Base-by-base conservation (phyloP, 2,797 vertebrate genomes). In the Phataginus tetradactyla region DNA sequence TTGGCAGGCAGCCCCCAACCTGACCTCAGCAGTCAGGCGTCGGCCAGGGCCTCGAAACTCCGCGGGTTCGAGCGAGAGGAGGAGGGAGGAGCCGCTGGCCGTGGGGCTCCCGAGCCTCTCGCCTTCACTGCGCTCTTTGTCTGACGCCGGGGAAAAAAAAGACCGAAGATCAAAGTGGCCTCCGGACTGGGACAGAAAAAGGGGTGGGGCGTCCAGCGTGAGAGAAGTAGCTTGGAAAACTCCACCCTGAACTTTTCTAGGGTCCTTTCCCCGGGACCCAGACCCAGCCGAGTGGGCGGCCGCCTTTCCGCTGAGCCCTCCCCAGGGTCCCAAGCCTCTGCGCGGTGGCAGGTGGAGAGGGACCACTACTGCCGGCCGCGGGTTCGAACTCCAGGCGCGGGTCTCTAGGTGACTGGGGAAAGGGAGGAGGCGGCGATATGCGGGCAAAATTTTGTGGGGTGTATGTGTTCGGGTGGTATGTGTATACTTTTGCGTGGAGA, bases 121-220 rank as follows among this genome's bases (percentile, higher is more conserved):
- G 91, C 92, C 96, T 96, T 97, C 95, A 63, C 77, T 45, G 94
- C 39, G 14, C 64, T 93, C 98, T 98, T 98, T 98, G 98, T 98
- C 85, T 95, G 75, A 75, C 68, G 87, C 7, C 51, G 2, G 84
- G 61, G 96, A n/a, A 53, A 45, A 45, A 45, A 96, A 96, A 97
- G 97, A 86, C 51, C 45, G 4, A 39, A 98, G 97, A 98, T 98
- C 98, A 98, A 98, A 98, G 97, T 75, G 97, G 92, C 95, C 91
- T 68, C 1, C 17, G 42, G 57, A 80, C 80, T 45, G 5, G 80
- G 78, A 92, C 94, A 66, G 91, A 95, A 91, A 91, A 94, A 23
- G n/a, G 79, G 39, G 32, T 34, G 84, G 53, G 68, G 77, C 3
- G 3, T 29, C 8, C 0, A 64, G 34, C 14, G 0, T 7, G 1